Evolutionary conservation across 92 coral and sea anemone genomes (phyloP).

Genomic region (Actinernus sp.): DNA sequence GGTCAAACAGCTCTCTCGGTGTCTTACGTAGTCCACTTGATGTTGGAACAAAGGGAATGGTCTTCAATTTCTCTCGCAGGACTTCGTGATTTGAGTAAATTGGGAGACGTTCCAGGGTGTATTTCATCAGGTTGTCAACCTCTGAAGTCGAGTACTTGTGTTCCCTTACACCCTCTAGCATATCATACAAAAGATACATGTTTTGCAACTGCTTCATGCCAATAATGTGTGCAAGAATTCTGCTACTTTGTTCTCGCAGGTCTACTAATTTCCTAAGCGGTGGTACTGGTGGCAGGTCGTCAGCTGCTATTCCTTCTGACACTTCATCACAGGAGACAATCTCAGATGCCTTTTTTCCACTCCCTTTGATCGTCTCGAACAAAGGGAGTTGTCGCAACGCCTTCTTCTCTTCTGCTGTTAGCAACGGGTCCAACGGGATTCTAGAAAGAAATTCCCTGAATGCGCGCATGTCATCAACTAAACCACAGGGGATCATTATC

Average conservation of each 20-base stretch:
- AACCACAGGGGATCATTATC: no score
- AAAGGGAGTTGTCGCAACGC: constrained; percentile 46
- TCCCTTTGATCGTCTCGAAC: constrained; percentile 45
- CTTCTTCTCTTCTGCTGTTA: constrained; percentile 8
- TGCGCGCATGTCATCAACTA: constrained; percentile 46
- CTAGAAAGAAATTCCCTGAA: constrained; percentile 54
- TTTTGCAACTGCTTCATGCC: constrained; percentile 23
- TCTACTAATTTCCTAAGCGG: constrained; percentile 41
- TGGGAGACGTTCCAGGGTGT: constrained; percentile 31
- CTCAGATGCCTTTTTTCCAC: constrained; percentile 16
- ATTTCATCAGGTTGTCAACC: constrained; percentile 44
- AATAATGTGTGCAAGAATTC: constrained; percentile 42
- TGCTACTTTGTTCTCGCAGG: constrained; percentile 23
- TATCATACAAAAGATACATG: constrained; percentile 19
- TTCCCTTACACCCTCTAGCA: constrained; percentile 45
- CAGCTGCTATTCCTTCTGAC: constrained; percentile 26
- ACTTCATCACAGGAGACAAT: constrained; percentile 51
- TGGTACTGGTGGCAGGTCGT: constrained; percentile 30
- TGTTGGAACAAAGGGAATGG: constrained; percentile 47
- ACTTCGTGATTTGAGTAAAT: not conserved
- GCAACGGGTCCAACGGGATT: constrained; percentile 2
- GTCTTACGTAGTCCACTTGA: no score
- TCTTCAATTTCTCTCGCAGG: constrained; percentile 13
- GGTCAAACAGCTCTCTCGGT: no score
- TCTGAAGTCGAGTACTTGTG: constrained; percentile 47